phyloP scores from a whole-genome alignment of 2,797 vertebrate genomes.

The Pangasius macronema region DNA sequence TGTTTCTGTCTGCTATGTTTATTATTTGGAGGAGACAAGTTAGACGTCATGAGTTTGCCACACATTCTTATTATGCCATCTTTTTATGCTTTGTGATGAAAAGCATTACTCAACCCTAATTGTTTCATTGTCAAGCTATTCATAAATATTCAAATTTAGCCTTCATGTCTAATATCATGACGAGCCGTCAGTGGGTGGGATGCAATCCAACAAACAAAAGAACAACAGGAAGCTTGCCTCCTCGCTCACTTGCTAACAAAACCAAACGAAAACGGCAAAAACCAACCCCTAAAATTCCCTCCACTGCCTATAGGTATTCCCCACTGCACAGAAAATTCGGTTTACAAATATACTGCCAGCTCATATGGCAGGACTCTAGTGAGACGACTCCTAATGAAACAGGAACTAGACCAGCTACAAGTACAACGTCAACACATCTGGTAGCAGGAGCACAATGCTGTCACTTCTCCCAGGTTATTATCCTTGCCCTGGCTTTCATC shows the following conservation, averaged over 20 bases:
- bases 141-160: not conserved
- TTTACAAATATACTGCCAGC: not conserved
- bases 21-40: not conserved
- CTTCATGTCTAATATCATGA: not conserved
- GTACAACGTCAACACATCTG: not conserved
- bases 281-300: not conserved
- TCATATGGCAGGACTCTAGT: not conserved
- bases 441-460: slow-evolving; percentile 6
- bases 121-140: not conserved
- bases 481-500: slow-evolving; percentile 28
- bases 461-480: slow-evolving; percentile 28
- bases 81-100: not conserved
- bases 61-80: not conserved
- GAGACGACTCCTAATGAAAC: slow-evolving; percentile 15
- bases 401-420: not conserved
- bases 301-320: not conserved
- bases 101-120: not conserved
- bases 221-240: slow-evolving; percentile 2
- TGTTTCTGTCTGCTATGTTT: not conserved
- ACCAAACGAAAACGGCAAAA: not conserved
- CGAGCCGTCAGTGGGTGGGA: not conserved
- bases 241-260: not conserved
- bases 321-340: not conserved
- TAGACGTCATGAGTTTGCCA: not conserved
- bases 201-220: not conserved